A percentile compares a stretch with the other conserved stretches of the same genome.
Evolutionary conservation across 2,888 invertebrate genomes (phyloP).

Genomic region (Phoenoteleia sp.): DNA sequence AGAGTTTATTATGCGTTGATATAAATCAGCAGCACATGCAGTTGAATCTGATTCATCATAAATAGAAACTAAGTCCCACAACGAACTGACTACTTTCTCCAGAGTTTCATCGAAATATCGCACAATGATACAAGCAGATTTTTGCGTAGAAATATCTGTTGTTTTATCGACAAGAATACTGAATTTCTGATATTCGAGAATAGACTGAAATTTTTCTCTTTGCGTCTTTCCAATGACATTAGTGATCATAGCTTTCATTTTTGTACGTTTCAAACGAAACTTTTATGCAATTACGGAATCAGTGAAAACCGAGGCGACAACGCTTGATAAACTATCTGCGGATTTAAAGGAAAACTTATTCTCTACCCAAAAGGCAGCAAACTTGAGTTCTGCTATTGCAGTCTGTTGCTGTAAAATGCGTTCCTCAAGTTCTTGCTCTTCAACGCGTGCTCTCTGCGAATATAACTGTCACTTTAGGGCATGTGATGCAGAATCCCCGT

Average conservation of each 20-base stretch:
- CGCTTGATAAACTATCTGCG: not conserved
- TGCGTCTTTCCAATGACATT: not conserved
- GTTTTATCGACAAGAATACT: conserved; percentile 74
- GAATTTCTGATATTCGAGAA: conserved; percentile 5
- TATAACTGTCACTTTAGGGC: not conserved
- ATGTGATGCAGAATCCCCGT: not conserved
- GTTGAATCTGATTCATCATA: conserved; percentile 18
- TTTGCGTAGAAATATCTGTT: conserved; percentile 73
- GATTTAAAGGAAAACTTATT: conserved; percentile 10
- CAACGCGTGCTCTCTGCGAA: too few relatives aligned
- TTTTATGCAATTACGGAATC: conserved; percentile 4
- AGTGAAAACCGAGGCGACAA: not conserved
- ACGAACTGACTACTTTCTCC: conserved; percentile 56
- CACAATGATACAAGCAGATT: conserved; percentile 72
- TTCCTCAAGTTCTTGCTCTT: not conserved
- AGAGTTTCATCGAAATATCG: conserved; percentile 69
- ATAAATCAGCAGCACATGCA: not conserved
- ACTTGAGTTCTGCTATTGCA: not conserved
- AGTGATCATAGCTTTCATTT: not conserved
- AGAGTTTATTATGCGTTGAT: conserved; percentile 51
- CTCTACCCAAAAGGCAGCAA: conserved; percentile 1
- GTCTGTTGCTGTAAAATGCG: not conserved
- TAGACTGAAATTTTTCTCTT: not conserved
- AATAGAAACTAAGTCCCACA: conserved; percentile 72
- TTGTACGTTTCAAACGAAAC: not conserved